A percentile compares a stretch with the other conserved stretches of the same genome.
Conservation (phyloP, 2,888 invertebrate genomes). For the Microctonus aethiopoides region DNA sequence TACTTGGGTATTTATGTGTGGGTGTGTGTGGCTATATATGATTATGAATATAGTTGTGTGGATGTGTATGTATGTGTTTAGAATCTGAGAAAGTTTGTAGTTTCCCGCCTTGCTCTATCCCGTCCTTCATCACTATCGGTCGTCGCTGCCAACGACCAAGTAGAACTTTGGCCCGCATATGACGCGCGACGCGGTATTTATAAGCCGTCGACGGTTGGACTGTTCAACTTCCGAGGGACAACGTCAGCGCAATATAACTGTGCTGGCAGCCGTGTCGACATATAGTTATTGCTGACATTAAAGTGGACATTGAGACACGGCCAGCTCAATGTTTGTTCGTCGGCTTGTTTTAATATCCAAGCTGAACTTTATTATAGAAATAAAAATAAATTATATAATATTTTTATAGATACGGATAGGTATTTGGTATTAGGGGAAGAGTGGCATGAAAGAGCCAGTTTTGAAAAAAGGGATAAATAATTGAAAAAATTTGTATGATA, state of each 20-base stretch:
- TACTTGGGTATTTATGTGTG: background rate
- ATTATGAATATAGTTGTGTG: no score
- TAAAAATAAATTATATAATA: no score
- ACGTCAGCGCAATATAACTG: conserved; percentile 17
- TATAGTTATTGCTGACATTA: conserved; percentile 13
- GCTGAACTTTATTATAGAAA: background rate
- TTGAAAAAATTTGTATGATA: no score
- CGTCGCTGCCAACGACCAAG: conserved; percentile 11
- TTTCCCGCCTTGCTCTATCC: conserved; percentile 13
- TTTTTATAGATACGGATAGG: no score
- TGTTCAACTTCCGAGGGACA: conserved; percentile 27
- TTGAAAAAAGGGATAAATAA: no score
- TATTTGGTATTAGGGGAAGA: no score
- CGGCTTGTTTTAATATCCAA: background rate
- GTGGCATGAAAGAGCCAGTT: no score
- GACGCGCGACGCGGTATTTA: conserved; percentile 18
- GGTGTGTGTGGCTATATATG: no score
- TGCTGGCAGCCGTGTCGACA: conserved; percentile 4
- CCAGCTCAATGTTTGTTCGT: background rate
- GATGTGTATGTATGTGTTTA: conserved; percentile 5
- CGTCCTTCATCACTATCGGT: conserved; percentile 26
- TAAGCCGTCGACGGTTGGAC: conserved; percentile 25
- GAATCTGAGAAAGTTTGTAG: conserved; percentile 11
- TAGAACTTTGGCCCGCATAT: conserved; percentile 18
- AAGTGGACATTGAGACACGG: background rate